Conservation (phyloP, 2,888 invertebrate genomes). For the Philaethria dido region DNA sequence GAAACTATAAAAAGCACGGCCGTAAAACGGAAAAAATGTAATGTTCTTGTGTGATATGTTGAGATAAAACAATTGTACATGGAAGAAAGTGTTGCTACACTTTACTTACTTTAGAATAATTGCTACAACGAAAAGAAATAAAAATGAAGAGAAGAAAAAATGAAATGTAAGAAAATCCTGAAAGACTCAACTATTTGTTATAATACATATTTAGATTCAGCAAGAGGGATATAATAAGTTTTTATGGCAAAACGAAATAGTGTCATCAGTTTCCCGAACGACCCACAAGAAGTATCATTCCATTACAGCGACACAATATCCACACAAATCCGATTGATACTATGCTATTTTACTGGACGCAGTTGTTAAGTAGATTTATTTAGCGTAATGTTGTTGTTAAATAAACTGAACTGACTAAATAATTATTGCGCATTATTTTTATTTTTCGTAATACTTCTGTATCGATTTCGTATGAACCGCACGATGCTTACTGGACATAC, state of each 20-base stretch:
- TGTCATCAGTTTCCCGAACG: slow-evolving; percentile 57
- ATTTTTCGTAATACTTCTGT: no score
- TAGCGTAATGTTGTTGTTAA: background rate
- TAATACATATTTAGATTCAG: slow-evolving; percentile 67
- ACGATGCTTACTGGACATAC: no score
- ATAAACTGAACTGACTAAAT: background rate
- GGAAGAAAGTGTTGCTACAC: no score
- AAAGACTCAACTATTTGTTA: slow-evolving; percentile 54
- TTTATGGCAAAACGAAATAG: slow-evolving; percentile 79
- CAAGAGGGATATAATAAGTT: slow-evolving; percentile 76
- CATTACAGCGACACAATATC: slow-evolving; percentile 50
- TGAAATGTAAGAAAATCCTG: slow-evolving; percentile 9
- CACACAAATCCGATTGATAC: slow-evolving; percentile 32
- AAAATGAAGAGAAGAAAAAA: background rate
- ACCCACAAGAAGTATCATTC: slow-evolving; percentile 51
- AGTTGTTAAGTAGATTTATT: slow-evolving; percentile 27
- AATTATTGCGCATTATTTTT: no score
- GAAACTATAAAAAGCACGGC: background rate
- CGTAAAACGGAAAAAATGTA: background rate
- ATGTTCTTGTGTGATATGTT: no score
- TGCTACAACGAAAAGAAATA: no score
- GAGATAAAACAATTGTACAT: no score
- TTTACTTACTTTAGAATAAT: no score
- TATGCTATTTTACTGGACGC: slow-evolving; percentile 23
- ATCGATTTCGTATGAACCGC: no score